Base-by-base conservation (phyloP, 2,113 vertebrate species). In the Bubo bubo region DNA sequence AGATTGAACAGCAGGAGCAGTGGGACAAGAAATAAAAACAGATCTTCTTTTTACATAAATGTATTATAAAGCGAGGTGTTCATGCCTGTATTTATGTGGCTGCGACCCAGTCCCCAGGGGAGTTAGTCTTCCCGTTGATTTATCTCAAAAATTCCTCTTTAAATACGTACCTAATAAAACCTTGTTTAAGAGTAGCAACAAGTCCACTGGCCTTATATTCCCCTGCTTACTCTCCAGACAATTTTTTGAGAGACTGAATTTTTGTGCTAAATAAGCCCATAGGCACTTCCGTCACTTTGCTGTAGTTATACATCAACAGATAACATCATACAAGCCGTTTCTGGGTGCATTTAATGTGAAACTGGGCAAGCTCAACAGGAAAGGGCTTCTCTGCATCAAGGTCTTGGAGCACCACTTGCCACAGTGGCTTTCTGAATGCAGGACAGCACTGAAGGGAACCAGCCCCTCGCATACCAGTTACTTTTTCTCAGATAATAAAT, bases 81-180 rank as follows among this genome's bases (percentile, higher is more conserved):
- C 55, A 0, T 0, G 4, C 27, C 52, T 4, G 12, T 6, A 2
- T 35, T 12, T 2, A 20, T 8, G 79, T 2, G 12, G n/a, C 62
- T 73, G 49, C 0, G 0, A n/a, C 47, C 24, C 4, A 1, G 20
- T 32, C 64, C 77, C 52, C 52, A 3, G 80, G 45, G 37, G 56
- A 59, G 22, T 43, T n/a, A 6, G 37, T 63, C 47, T 50, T 39
- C 28, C 68, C 37, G 0, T 19, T 8, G 45, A 14, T 68, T 64
- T 30, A 50, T 8, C 90, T 24, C 88, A 76, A 30, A 59, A 49
- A 3, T 37, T 58, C 24, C 27, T 77, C 74, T 7, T 43, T 49
- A 60, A 79, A 76, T 7, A 11, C 3, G 8, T 14, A 24, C 56
- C 55, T 18, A 24, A 59, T 15, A 28, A 88, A 86, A 15, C 18